A percentile compares a stretch with the other conserved stretches of the same genome.
Conservation (phyloP, 2,888 invertebrate genomes). For the Pyrrhia umbra region DNA sequence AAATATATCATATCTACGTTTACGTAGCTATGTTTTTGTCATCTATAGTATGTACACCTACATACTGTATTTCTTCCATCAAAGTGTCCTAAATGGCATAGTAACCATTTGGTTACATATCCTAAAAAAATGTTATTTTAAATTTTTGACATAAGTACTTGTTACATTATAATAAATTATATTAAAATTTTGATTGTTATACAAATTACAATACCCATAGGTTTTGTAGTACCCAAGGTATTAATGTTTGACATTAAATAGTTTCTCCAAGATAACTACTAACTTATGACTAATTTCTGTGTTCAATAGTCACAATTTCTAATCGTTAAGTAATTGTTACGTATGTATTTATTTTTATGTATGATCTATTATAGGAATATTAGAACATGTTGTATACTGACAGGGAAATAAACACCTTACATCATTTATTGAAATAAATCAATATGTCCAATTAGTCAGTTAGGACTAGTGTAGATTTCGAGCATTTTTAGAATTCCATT, state of each 20-base stretch:
- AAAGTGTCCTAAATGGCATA: conserved; percentile 34
- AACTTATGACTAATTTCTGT: conserved; percentile 12
- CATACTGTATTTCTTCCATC: conserved; percentile 31
- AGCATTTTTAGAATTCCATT: conserved; percentile 40
- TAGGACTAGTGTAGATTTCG: conserved; percentile 17
- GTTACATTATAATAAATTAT: conserved; percentile 40
- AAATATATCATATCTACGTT: conserved; percentile 14
- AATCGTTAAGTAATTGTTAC: conserved; percentile 9
- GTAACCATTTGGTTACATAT: conserved; percentile 19
- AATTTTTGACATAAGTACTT: conserved; percentile 27
- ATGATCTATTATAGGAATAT: conserved; percentile 8
- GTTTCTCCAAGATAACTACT: conserved; percentile 17
- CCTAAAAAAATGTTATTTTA: conserved; percentile 9
- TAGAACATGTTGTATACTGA: conserved; percentile 19
- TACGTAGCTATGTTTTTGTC: neutral
- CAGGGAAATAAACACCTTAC: conserved; percentile 10
- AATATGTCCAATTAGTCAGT: conserved; percentile 26
- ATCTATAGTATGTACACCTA: neutral
- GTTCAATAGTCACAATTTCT: conserved; percentile 22
- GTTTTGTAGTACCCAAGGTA: conserved; percentile 33
- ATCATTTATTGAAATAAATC: conserved; percentile 17
- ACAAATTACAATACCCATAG: conserved; percentile 26
- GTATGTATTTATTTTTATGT: conserved; percentile 26
- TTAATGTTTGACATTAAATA: conserved; percentile 36
- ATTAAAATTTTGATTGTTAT: conserved; percentile 29